Conservation (phyloP, 2,888 invertebrate species). For the Tiliacea aurago region DNA sequence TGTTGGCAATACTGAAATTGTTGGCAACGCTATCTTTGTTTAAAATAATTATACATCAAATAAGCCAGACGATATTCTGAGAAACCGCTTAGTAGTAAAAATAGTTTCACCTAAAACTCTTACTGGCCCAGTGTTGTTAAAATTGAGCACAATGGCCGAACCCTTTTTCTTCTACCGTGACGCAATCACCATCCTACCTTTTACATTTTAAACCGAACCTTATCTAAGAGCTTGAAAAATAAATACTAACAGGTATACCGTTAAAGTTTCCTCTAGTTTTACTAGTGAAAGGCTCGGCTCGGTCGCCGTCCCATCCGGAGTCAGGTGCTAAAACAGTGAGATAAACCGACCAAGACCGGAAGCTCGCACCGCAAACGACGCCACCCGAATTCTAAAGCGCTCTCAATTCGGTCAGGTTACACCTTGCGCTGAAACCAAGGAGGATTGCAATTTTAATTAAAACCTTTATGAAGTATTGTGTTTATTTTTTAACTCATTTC, state of each 20-base stretch:
- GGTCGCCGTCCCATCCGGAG: conserved; percentile 69
- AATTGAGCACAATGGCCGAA: conserved; percentile 22
- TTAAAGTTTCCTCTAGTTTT: conserved; percentile 69
- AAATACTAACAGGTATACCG: conserved; percentile 60
- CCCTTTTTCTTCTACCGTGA: neutral
- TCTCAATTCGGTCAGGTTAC: conserved; percentile 50
- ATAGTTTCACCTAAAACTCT: neutral
- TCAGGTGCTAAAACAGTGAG: conserved; percentile 77
- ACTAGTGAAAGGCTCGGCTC: conserved; percentile 55
- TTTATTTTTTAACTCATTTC: conserved; percentile 59
- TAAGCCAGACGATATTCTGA: neutral
- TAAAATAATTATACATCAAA: neutral
- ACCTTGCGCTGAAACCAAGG: conserved; percentile 49
- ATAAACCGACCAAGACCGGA: conserved; percentile 71
- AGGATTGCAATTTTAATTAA: conserved; percentile 61
- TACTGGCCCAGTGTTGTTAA: conserved; percentile 1
- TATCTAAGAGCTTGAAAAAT: conserved; percentile 55
- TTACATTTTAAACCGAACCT: conserved; percentile 49
- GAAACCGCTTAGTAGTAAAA: conserved; percentile 5
- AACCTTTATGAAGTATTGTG: conserved; percentile 60
- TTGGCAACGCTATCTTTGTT: too few species aligned
- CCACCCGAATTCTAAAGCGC: conserved; percentile 45
- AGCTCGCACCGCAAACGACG: conserved; percentile 47
- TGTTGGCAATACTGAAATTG: too few species aligned
- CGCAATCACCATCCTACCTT: conserved; percentile 36